A percentile compares a stretch with the other conserved stretches of the same genome.
phyloP scores from a whole-genome alignment of 2,113 vertebrate genomes.

The Todiramphus chloris region DNA sequence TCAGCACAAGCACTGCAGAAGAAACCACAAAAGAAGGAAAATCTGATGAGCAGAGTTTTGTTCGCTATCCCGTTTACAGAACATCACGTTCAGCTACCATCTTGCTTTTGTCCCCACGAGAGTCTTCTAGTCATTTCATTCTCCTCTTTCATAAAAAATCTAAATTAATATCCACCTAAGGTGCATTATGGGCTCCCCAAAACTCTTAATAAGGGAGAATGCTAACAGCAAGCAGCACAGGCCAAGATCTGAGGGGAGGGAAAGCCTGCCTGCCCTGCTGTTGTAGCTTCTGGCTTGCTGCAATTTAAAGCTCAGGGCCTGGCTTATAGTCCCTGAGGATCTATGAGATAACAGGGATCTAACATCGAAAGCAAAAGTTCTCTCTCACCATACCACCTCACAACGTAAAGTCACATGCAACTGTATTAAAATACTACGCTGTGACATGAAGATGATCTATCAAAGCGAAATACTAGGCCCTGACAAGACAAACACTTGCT shows the following conservation, averaged over 20 bases:
- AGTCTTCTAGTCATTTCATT: not conserved
- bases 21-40: not conserved
- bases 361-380: not conserved
- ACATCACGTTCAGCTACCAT: not conserved
- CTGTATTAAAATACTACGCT: rapidly evolving
- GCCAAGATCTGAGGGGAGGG: not conserved
- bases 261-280: not conserved
- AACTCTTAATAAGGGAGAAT: not conserved
- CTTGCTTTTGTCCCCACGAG: not conserved
- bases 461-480: not conserved
- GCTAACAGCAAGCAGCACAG: not conserved
- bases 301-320: not conserved
- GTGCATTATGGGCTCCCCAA: not conserved
- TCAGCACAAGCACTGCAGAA: not conserved
- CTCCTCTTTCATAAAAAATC: not conserved
- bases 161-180: not conserved
- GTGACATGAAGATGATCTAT: not conserved
- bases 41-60: not conserved
- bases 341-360: not conserved
- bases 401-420: rapidly evolving
- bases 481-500: rapidly evolving
- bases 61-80: not conserved
- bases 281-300: not conserved
- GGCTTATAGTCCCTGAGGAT: not conserved
- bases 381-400: rapidly evolving